Evolutionary conservation across 64 coral and sea anemone species (phyloP), one percentile per base, ranked within the genome.

Genomic region (Actinia tenebrosa): DNA sequence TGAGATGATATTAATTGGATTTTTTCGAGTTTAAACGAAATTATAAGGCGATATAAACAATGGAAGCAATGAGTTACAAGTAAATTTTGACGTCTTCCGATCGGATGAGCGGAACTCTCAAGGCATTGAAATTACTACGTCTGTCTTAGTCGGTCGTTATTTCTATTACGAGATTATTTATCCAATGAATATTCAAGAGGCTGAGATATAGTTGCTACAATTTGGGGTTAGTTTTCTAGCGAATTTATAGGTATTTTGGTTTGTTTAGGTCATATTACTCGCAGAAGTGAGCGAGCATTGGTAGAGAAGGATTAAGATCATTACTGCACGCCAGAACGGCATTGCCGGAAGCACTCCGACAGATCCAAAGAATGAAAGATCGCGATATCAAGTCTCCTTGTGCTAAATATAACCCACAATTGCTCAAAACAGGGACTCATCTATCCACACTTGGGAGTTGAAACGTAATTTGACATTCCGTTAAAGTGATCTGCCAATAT

Each of bases 321-420:
- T 52, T 44, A 26, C 45, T 2, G 7, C 3, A 25, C 18, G 25
- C 4, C 23, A 20, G 14, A 14, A 44, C 10, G 16, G 15, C 17
- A 53, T 54, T 22, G 44, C 80, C 80, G 45, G 80, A 53, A 53
- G 8, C 22, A 10, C 43, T 16, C 80, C 45, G 11, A 18, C 54
- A n/a, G 80, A 52, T 53, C 20, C 5, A 42, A 43, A 30, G 69
- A 75, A 75, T 75, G 26, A 75, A 42, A 75, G 69, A 11, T 23
- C 69, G 14, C n/a, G 69, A 75, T 75, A 75, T 75, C 69, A 42
- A 30, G 10, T 30, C 69, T 42, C 7, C 42, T 2, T 26, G 44
- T 52, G 37, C 80, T 83, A 83, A 83, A 83, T 83, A 53, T 83
- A 83, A 83, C 80, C 47, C 15, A 53, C 45, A 83, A 14, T 23